Conservation (phyloP, 1,140 invertebrate species). For the Periplaneta americana region DNA sequence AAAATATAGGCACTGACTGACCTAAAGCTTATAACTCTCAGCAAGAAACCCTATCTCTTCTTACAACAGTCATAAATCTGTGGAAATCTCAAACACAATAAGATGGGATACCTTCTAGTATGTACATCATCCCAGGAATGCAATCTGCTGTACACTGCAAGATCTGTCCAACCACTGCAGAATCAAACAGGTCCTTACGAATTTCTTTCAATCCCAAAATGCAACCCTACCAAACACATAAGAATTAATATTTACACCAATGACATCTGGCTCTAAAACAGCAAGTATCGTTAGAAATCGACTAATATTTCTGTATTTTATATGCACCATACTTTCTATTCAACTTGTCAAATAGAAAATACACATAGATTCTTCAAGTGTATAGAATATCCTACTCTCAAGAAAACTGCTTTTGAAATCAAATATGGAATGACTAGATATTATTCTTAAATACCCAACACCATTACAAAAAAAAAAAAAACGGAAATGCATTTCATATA, state of each 20-base stretch:
- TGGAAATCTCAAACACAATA: neutral
- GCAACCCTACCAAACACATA: neutral
- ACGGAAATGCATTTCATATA: neutral
- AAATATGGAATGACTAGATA: neutral
- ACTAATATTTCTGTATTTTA: too few relatives aligned
- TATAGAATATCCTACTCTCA: neutral
- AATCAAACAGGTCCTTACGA: neutral
- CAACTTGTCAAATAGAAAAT: neutral
- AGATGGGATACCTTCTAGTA: neutral
- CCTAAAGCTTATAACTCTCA: too few relatives aligned
- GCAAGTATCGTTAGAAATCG: too few relatives aligned
- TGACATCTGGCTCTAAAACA: neutral
- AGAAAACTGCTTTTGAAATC: neutral
- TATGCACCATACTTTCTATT: neutral
- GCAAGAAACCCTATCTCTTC: neutral
- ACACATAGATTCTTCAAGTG: neutral
- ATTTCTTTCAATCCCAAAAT: neutral
- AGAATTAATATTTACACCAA: neutral
- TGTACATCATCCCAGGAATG: neutral
- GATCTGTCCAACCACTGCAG: neutral
- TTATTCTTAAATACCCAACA: neutral
- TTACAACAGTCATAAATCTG: neutral
- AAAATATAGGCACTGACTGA: too few relatives aligned
- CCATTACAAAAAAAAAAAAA: neutral
- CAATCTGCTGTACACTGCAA: neutral